phyloP scores from a whole-genome alignment of 1,140 invertebrate species.

The Acromyrmex echinatior region DNA sequence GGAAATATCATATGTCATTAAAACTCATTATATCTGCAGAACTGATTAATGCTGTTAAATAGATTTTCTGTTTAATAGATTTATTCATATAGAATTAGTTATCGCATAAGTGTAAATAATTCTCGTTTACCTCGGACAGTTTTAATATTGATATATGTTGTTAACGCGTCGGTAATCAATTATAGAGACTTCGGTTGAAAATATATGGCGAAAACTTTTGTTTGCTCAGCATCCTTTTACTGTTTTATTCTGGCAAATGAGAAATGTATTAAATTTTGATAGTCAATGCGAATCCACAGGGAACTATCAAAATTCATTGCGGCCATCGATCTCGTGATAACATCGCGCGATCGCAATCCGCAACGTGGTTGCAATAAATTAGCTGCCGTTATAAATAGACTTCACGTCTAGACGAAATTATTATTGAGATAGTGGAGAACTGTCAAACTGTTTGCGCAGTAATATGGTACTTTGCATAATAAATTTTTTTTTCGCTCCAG shows the following conservation, averaged over 20 bases:
- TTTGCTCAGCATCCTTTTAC: neutral
- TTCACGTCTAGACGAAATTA: constrained; percentile 24
- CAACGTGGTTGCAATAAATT: constrained; percentile 40
- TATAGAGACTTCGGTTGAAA: neutral
- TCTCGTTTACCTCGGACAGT: neutral
- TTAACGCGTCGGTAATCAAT: neutral
- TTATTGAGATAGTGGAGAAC: neutral
- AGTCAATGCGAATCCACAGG: constrained; percentile 18
- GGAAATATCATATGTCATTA: neutral
- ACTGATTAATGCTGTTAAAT: neutral
- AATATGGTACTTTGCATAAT: neutral
- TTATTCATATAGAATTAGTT: neutral
- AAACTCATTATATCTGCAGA: neutral
- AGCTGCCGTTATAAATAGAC: constrained; percentile 49
- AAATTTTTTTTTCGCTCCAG: neutral
- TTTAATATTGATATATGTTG: constrained; percentile 12
- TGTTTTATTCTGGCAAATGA: constrained; percentile 1
- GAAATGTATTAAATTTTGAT: constrained; percentile 55
- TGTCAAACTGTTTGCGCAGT: neutral
- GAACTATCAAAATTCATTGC: constrained; percentile 59
- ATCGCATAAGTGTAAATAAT: constrained; percentile 21
- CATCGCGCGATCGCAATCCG: constrained; percentile 31
- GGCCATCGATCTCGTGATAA: constrained; percentile 59
- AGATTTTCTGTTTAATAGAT: constrained; percentile 11
- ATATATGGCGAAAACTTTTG: constrained; percentile 9